Conservation (phyloP, 2,113 vertebrate species). For the Suricata suricatta region DNA sequence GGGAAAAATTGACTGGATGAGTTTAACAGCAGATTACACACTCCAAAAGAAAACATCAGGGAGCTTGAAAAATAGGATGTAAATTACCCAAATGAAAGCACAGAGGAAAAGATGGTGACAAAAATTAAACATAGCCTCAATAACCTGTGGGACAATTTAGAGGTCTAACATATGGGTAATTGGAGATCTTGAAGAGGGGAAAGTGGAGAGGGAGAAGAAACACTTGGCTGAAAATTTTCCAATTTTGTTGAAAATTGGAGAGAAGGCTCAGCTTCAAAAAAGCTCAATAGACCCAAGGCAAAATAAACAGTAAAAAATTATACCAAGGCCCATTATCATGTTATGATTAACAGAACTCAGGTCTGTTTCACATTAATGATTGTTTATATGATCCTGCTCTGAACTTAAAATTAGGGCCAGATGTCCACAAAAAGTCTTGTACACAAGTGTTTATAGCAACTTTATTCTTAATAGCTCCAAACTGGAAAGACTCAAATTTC, state of each 20-base stretch:
- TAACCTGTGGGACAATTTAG: not conserved
- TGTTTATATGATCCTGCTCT: not conserved
- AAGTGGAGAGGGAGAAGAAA: not conserved
- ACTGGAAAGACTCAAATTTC: not conserved
- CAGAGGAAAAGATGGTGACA: not conserved
- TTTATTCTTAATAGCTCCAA: not conserved
- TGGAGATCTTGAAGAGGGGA: not conserved
- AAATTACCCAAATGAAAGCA: not conserved
- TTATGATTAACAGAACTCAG: not conserved
- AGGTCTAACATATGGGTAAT: not conserved
- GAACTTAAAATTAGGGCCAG: slow-evolving; percentile 13
- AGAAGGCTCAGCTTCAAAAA: not conserved
- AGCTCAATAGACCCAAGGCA: not conserved
- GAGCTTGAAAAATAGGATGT: not conserved
- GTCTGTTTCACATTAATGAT: not conserved
- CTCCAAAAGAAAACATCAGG: not conserved
- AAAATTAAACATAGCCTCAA: not conserved
- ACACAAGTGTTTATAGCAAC: not conserved
- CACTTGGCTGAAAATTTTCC: not conserved
- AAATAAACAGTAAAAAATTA: not conserved
- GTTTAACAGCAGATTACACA: not conserved
- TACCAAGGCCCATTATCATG: not conserved
- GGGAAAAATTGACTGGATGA: not conserved
- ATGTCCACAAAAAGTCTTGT: slow-evolving; percentile 21
- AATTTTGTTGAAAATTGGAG: not conserved